phyloP scores from a whole-genome alignment of 2,888 invertebrate genomes.

The Lampropteryx suffumata region DNA sequence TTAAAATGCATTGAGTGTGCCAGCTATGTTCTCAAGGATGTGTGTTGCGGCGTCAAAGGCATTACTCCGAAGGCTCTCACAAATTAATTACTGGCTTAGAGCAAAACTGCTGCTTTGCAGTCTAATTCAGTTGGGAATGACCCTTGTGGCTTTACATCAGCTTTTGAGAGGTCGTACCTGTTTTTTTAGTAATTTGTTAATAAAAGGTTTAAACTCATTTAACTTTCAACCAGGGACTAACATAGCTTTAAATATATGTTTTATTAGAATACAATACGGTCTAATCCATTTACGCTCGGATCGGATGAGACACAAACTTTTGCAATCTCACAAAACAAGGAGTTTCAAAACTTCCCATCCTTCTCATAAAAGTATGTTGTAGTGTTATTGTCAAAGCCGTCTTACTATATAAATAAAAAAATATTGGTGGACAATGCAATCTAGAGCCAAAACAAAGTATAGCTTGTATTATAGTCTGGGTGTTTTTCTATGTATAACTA shows the following conservation, averaged over 20 bases:
- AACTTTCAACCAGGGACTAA: too few relatives aligned
- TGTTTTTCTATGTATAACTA: too few relatives aligned
- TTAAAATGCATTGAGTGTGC: constrained; percentile 5
- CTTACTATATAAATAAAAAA: not conserved
- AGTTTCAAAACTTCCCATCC: constrained; percentile 3
- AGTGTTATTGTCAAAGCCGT: too few relatives aligned
- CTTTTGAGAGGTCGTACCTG: constrained; percentile 10
- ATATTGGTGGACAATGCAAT: too few relatives aligned
- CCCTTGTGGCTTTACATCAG: constrained; percentile 33
- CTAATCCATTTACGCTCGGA: not conserved
- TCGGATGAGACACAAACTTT: constrained; percentile 8
- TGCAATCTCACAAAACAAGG: constrained; percentile 9
- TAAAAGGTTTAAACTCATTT: too few relatives aligned
- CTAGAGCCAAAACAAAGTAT: too few relatives aligned
- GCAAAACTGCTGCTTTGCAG: constrained; percentile 40
- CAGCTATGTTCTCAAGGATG: constrained; percentile 11
- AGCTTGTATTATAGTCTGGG: too few relatives aligned
- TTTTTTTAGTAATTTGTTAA: constrained; percentile 9
- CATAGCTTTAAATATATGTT: too few relatives aligned
- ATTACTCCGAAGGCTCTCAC: constrained; percentile 55
- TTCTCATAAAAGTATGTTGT: constrained; percentile 5
- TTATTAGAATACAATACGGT: constrained; percentile 4
- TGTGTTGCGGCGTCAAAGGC: constrained; percentile 22
- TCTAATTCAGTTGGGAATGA: constrained; percentile 51
- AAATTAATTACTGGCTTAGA: constrained; percentile 65